Conservation (phyloP, 2,888 invertebrate genomes). For the Eristalis pertinax region DNA sequence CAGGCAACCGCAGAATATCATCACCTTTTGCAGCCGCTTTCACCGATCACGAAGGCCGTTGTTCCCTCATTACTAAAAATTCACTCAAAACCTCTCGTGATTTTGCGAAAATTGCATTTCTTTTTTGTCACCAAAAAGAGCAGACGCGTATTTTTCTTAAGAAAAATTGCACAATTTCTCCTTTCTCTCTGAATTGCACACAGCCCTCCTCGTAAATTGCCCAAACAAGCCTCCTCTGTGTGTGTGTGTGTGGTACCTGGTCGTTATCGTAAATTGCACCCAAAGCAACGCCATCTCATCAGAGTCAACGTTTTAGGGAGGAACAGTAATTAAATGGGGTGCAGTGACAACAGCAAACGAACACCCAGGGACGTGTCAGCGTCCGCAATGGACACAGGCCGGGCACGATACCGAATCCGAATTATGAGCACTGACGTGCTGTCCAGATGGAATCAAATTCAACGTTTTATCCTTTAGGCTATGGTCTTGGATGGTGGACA, state of each 20-base stretch:
- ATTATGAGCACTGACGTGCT: conserved; percentile 42
- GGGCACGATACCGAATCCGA: neutral
- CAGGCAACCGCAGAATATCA: conserved; percentile 62
- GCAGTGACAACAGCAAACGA: conserved; percentile 29
- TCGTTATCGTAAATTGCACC: conserved; percentile 64
- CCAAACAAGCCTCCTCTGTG: conserved; percentile 47
- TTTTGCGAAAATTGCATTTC: conserved; percentile 8
- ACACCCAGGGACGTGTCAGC: no score
- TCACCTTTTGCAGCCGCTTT: conserved; percentile 52
- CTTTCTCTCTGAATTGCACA: conserved; percentile 44
- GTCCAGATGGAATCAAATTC: conserved; percentile 32
- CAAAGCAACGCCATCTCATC: conserved; percentile 52
- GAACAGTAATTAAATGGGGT: conserved; percentile 68
- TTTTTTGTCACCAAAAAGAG: conserved; percentile 9
- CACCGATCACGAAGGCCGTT: neutral
- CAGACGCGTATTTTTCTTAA: neutral
- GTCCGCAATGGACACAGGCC: conserved; percentile 22
- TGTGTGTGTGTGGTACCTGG: conserved; percentile 13
- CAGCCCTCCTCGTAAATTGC: conserved; percentile 49
- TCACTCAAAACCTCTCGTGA: conserved; percentile 2
- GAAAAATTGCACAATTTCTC: conserved; percentile 24
- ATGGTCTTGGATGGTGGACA: conserved; percentile 23
- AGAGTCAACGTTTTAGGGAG: conserved; percentile 36
- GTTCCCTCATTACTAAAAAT: conserved; percentile 8
- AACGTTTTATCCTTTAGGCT: conserved; percentile 31